Base-by-base conservation (phyloP, 2,888 invertebrate species). In the Ypsolopha scabrella region DNA sequence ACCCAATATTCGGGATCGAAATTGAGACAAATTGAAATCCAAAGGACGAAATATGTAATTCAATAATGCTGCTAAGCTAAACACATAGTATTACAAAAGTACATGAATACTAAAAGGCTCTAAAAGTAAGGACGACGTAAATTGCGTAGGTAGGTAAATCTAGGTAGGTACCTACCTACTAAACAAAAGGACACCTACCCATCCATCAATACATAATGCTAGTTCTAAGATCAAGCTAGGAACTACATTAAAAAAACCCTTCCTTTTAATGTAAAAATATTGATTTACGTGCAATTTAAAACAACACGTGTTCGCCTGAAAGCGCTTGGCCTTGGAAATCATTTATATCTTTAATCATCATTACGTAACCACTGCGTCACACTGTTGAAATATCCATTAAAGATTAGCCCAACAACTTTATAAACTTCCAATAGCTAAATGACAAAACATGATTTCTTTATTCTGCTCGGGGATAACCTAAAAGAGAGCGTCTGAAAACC, bases 251-350 rank as follows among this genome's bases (percentile, higher is more conserved):
- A 24, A 24, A 24, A 24, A 24, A 24, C 24, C 46, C 34, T 11
- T 24, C 48, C 37, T 36, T 51, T 11, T 11, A 38, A 4, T 24
- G n/a, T 14, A 11, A 14, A 44, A 39, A 51, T 51, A 51, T 7
- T 44, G 34, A 44, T 49, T 33, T 48, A 52, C 48, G 50, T 50
- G 46, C 24, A 48, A 52, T 43, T 3, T 24, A 37, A 51, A 36
- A 43, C 36, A 13, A 59, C 58, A 64, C 63, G 61, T 58, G 65
- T 58, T 55, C 35, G 52, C 58, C 70, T 70, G 70, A 70, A 70
- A 70, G 80, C 80, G 72, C 68, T 62, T 68, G 74, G 68, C 81
- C 81, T 81, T 80, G 81, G 67, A 66, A 73, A 67, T 65, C 67
- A 73, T 65, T 66, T 62, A 58, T 53, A 51, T 56, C 59, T 49